phyloP scores from a whole-genome alignment of 2,888 invertebrate genomes.

The Julus scandinavius region DNA sequence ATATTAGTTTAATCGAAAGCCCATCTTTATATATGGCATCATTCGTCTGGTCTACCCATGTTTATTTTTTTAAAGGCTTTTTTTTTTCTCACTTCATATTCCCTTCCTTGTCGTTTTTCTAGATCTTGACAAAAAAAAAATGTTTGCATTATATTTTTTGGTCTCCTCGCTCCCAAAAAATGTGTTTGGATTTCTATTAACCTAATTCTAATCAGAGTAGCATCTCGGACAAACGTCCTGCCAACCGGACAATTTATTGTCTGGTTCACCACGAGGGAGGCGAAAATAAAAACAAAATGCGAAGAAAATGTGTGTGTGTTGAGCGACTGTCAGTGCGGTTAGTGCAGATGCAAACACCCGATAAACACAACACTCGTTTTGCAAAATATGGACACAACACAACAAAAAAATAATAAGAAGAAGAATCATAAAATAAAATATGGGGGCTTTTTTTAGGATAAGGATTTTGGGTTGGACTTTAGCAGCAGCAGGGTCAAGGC shows the following conservation, averaged over 20 bases:
- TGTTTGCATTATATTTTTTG: neutral
- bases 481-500: no score
- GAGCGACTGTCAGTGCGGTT: neutral
- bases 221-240: conserved; percentile 35
- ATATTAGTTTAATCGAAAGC: neutral
- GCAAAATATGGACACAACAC: neutral
- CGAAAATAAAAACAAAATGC: neutral
- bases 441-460: no score
- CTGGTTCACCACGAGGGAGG: conserved; percentile 46
- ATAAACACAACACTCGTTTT: neutral
- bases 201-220: conserved; percentile 7
- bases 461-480: no score
- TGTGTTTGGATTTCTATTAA: conserved; percentile 48
- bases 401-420: neutral
- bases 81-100: neutral
- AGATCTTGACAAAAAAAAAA: neutral
- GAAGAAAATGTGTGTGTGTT: neutral
- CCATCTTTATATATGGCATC: neutral
- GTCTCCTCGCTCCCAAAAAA: neutral
- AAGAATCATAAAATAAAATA: neutral
- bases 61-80: neutral
- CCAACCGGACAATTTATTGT: conserved; percentile 49
- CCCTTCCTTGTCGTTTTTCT: neutral
- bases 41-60: neutral
- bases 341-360: neutral